These are phyloP conservation scores for Sebastes taczanowskii DNA, from an alignment of 2,797 vertebrate genomes.

Conservation along the genomic window DNA sequence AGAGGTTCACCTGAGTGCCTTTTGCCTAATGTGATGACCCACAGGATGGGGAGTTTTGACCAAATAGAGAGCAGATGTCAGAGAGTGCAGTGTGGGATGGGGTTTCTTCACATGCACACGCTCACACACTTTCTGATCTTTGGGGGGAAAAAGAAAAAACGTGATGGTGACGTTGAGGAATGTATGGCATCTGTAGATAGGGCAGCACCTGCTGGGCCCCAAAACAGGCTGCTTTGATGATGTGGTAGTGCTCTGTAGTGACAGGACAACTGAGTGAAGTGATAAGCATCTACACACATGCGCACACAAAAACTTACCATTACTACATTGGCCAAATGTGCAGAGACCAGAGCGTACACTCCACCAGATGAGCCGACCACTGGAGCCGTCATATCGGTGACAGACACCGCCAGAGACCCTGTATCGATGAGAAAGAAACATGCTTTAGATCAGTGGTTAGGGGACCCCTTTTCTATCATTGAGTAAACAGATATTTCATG, in stretches of 20 bases:
- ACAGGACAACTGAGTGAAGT: constrained; percentile 44
- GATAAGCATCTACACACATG: constrained; percentile 17
- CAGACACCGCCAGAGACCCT: constrained; percentile 95
- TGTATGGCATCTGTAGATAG: constrained; percentile 70
- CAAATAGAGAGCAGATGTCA: constrained; percentile 24
- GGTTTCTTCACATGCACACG: background rate
- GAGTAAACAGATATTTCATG: too few species aligned
- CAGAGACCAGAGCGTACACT: constrained; percentile 97
- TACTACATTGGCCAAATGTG: constrained; percentile 96
- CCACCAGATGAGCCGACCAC: constrained; percentile 96
- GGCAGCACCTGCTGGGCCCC: constrained; percentile 54
- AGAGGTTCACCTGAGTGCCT: constrained; percentile 36
- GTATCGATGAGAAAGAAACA: constrained; percentile 34
- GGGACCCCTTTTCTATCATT: too few species aligned
- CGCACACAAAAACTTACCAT: constrained; percentile 86
- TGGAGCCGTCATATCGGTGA: constrained; percentile 96
- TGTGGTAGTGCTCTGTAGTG: constrained; percentile 19
- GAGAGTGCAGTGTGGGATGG: background rate
- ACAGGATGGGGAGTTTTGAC: background rate
- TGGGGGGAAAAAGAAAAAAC: background rate
- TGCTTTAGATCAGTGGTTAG: background rate
- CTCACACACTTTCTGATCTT: constrained; percentile 21
- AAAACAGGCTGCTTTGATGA: constrained; percentile 37
- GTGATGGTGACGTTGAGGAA: constrained; percentile 46
- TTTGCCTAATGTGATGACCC: constrained; percentile 12